Percentiles rank a stretch among this genome's conserved stretches.
phyloP scores from a whole-genome alignment of 1,140 invertebrate species.

The Drosophila nannoptera region DNA sequence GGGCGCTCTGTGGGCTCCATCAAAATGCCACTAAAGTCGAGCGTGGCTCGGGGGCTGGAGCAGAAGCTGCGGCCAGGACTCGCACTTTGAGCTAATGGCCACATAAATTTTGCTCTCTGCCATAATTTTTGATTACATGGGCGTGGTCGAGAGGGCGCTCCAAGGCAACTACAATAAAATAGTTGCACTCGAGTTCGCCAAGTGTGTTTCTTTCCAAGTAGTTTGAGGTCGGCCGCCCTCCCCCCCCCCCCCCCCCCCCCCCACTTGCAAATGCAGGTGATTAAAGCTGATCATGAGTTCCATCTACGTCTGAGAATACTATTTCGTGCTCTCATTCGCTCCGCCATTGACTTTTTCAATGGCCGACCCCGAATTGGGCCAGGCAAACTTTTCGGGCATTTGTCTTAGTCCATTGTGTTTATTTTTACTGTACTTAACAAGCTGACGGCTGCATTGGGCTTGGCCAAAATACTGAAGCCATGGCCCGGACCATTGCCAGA shows the following conservation, averaged over 20 bases:
- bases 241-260: no score
- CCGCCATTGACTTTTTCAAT: background rate
- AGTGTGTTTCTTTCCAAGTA: background rate
- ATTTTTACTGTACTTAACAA: background rate
- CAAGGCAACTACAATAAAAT: conserved; percentile 38
- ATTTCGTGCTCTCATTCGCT: no score
- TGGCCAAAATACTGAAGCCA: conserved; percentile 14
- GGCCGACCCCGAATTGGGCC: background rate
- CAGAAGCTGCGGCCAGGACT: conserved; percentile 4
- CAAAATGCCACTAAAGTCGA: conserved; percentile 50
- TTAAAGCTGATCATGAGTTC: no score
- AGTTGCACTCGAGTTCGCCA: conserved; percentile 46
- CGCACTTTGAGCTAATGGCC: conserved; percentile 72
- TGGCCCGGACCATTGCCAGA: conserved; percentile 18
- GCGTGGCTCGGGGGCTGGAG: conserved; percentile 19
- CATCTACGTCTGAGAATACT: no score
- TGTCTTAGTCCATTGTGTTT: conserved; percentile 7
- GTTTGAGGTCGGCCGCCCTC: no score
- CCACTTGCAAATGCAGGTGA: no score
- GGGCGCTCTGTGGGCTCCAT: conserved; percentile 31
- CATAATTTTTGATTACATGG: conserved; percentile 75
- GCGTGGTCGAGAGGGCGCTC: conserved; percentile 39
- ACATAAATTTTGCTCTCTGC: conserved; percentile 68
- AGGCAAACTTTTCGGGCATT: background rate
- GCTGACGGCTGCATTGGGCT: conserved; percentile 10